Evolutionary conservation across 1,140 invertebrate genomes (phyloP).

Genomic region (Homalodisca vitripennis): DNA sequence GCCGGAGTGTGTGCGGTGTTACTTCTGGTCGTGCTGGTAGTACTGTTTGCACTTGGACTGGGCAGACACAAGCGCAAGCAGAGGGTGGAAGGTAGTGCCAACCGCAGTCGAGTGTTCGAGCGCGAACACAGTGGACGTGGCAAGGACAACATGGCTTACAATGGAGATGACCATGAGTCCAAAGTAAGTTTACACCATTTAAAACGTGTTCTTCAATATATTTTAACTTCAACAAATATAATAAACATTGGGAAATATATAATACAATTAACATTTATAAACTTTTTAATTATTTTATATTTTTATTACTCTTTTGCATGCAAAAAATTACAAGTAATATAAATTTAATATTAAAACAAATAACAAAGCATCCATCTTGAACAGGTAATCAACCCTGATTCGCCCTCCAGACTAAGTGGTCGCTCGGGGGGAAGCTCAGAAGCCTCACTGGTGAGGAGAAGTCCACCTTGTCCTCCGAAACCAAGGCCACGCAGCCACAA

Average conservation of each 20-base stretch:
- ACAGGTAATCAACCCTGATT: conserved; percentile 25
- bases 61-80: conserved; percentile 54
- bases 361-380: too few species aligned
- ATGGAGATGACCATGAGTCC: conserved; percentile 31
- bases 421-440: conserved; percentile 25
- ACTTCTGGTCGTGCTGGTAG: conserved; percentile 60
- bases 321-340: not conserved
- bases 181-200: conserved; percentile 30
- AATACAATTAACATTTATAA: not conserved
- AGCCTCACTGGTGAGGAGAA: conserved; percentile 30
- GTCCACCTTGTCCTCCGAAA: conserved; percentile 24
- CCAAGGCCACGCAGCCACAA: conserved; percentile 36
- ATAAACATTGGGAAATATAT: too few species aligned
- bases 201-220: not conserved
- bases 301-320: not conserved
- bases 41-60: conserved; percentile 58
- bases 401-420: conserved; percentile 22
- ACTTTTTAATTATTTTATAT: not conserved
- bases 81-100: conserved; percentile 30
- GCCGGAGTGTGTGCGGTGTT: conserved; percentile 59
- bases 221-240: not conserved
- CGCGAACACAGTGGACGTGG: conserved; percentile 27
- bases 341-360: too few species aligned
- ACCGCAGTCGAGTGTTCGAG: conserved; percentile 39
- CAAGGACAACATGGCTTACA: conserved; percentile 35